Percentiles rank a stretch among this genome's conserved stretches.
These are phyloP conservation scores for Toxonevra muliebris DNA, from an alignment of 2,888 invertebrate genomes.

Conservation along the genomic window DNA sequence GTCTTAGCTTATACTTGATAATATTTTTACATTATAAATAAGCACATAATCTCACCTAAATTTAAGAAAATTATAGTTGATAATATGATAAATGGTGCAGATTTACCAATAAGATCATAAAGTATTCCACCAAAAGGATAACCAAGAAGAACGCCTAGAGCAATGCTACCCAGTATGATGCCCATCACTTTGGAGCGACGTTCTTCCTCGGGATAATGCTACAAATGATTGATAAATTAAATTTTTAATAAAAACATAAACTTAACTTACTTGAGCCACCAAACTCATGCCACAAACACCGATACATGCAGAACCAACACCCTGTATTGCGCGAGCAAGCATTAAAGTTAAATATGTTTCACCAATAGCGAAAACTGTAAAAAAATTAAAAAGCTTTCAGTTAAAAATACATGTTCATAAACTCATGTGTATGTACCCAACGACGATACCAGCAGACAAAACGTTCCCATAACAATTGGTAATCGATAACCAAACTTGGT, in stretches of 20 bases:
- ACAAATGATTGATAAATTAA: not conserved
- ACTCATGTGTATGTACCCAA: constrained; percentile 66
- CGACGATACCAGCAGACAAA: constrained; percentile 74
- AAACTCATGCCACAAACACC: constrained; percentile 84
- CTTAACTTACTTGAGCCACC: constrained; percentile 68
- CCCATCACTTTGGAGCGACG: constrained; percentile 77
- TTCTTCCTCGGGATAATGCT: constrained; percentile 64
- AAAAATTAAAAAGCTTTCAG: constrained; percentile 1
- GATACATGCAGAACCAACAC: constrained; percentile 81
- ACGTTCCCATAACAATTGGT: constrained; percentile 75
- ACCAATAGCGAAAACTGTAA: constrained; percentile 78
- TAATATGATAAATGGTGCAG: constrained; percentile 78
- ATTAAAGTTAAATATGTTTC: constrained; percentile 75
- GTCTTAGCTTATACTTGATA: not conserved
- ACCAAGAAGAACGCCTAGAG: constrained; percentile 81
- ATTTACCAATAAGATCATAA: constrained; percentile 80
- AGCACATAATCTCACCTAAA: constrained; percentile 60
- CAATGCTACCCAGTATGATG: constrained; percentile 81
- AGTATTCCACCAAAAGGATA: constrained; percentile 84
- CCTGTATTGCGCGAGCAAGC: constrained; percentile 80
- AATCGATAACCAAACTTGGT: constrained; percentile 73
- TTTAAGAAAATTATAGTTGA: constrained; percentile 69
- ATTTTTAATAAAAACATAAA: not conserved
- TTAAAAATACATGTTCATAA: not conserved
- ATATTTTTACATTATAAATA: not conserved